These are phyloP conservation scores for Drosophila kikkawai DNA, from an alignment of 1,140 invertebrate species.

Conservation along the genomic window DNA sequence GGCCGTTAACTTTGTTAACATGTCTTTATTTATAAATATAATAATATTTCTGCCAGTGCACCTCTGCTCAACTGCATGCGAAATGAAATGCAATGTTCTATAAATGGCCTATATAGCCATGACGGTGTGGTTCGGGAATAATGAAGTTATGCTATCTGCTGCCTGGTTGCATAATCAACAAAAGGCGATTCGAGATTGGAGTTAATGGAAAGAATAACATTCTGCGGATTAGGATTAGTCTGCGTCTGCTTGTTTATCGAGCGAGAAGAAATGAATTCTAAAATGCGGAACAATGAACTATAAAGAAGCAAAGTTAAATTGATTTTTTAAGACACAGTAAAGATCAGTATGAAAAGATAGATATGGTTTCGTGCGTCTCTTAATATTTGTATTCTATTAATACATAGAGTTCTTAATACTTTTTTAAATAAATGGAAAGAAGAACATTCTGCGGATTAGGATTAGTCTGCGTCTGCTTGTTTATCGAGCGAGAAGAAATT, in stretches of 20 bases:
- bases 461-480: constrained; percentile 29
- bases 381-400: background rate
- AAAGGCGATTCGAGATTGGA: constrained; percentile 12
- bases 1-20: background rate
- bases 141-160: constrained; percentile 47
- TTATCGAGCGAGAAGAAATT: constrained; percentile 25
- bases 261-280: constrained; percentile 27
- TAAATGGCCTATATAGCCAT: constrained; percentile 44
- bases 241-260: constrained; percentile 28
- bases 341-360: background rate
- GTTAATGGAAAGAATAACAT: constrained; percentile 27
- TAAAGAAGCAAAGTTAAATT: constrained; percentile 11
- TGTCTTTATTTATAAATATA: background rate
- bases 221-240: constrained; percentile 34
- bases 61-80: constrained; percentile 12
- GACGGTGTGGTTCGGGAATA: constrained; percentile 26
- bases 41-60: constrained; percentile 4
- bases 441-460: constrained; percentile 32
- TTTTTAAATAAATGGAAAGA: constrained; percentile 12
- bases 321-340: constrained; percentile 10
- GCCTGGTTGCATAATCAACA: constrained; percentile 43
- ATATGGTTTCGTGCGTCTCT: background rate
- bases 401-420: no score
- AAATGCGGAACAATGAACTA: constrained; percentile 27
- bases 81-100: constrained; percentile 48